Base-by-base conservation (phyloP, 2,797 vertebrate species). In the Tenualosa ilisha region DNA sequence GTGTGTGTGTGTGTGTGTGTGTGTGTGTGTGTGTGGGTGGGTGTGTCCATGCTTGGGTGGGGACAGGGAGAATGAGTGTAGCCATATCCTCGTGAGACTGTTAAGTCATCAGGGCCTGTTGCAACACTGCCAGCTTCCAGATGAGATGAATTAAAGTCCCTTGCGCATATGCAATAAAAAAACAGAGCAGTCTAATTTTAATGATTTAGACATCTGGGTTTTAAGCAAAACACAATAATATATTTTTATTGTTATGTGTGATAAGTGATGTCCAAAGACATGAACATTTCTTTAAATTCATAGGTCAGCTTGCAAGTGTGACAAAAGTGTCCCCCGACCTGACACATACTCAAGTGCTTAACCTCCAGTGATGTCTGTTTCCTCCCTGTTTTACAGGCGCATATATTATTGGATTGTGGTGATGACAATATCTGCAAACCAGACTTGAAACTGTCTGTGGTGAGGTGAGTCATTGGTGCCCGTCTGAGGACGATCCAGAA, bases 351-450 rank as follows among this genome's bases (percentile, higher is more conserved):
- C 53, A 61, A 24, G 82, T 81, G n/a, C 83, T 1, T 43, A n/a
- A 51, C 51, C 17, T 65, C 20, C 46, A 46, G 31, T 24, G 26
- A 81, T 43, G 68, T 50, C 12, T 83, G 83, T 9, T n/a, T 13
- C 50, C 50, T 31, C 56, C 40, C 46, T 6, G 17, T 49, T 85
- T 68, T 65, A 6, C 85, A 99, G 98, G 97, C 97, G 83, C 97
- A 98, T 89, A 98, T 99, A 91, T 94, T 99, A 6, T 89, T 99
- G 92, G 98, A 99, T 85, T 99, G 98, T 90, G 98, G 98, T 0
- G 96, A 97, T 0, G 98, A 99, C 89, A 99, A 99, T 90, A 93
- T 99, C 92, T 99, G 98, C 90, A 98, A 97, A 87, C 98, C 98
- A 26, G 96, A 97, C 90, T 93, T 99, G 88, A 94, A 89, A 90